These are phyloP conservation scores for Synergus umbraculus DNA, from an alignment of 2,888 invertebrate species.

Conservation along the genomic window DNA sequence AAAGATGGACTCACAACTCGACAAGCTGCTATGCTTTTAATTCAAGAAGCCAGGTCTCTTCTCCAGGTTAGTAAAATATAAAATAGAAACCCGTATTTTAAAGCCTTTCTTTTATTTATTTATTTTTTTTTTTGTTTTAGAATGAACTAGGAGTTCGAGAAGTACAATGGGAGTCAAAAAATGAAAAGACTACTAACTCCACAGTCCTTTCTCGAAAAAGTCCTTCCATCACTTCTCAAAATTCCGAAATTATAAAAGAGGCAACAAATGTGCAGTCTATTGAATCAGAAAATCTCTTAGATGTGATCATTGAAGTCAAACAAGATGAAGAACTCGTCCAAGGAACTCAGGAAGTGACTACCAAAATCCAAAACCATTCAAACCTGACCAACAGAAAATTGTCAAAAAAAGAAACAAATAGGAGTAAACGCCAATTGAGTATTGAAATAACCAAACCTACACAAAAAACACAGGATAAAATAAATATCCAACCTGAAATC, in stretches of 20 bases:
- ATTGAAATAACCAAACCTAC: slow-evolving; percentile 11
- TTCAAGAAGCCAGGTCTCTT: slow-evolving; percentile 87
- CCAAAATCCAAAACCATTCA: background rate
- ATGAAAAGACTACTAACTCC: slow-evolving; percentile 55
- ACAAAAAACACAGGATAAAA: background rate
- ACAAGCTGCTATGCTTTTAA: slow-evolving; percentile 89
- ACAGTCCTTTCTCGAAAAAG: background rate
- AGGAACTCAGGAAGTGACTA: background rate
- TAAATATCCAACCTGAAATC: background rate
- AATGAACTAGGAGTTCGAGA: slow-evolving; percentile 86
- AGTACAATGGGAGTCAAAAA: slow-evolving; percentile 82
- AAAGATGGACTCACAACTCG: slow-evolving; percentile 87
- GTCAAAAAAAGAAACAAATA: slow-evolving; percentile 1
- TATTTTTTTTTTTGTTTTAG: slow-evolving; percentile 75
- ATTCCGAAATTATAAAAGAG: background rate
- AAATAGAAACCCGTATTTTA: background rate
- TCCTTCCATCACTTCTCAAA: background rate
- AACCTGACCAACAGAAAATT: background rate
- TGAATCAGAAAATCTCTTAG: background rate
- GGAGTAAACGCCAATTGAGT: background rate
- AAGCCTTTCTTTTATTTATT: background rate
- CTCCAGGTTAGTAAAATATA: slow-evolving; percentile 75
- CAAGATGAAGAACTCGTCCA: background rate
- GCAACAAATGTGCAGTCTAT: background rate
- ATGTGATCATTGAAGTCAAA: background rate